A percentile compares a stretch with the other conserved stretches of the same genome.
Evolutionary conservation across 2,888 invertebrate genomes (phyloP).

Genomic region (Neocrepidodera transversa): DNA sequence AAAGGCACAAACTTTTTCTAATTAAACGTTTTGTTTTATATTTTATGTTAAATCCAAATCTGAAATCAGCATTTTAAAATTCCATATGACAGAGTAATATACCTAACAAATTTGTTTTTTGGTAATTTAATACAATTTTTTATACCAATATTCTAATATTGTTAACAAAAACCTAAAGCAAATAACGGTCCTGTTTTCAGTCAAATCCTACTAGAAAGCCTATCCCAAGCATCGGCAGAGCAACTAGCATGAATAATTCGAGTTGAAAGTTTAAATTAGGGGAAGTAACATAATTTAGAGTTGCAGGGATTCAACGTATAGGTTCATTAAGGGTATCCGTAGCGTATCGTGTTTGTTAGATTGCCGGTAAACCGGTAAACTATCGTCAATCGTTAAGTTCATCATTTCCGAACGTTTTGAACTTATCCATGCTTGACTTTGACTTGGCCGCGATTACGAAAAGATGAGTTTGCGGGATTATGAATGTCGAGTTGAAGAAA

Average conservation of each 20-base stretch:
- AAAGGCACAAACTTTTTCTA: too few species aligned
- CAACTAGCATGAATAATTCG: slow-evolving; percentile 31
- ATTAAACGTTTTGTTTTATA: too few species aligned
- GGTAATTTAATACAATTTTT: too few species aligned
- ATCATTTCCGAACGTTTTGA: slow-evolving; percentile 31
- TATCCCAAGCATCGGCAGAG: slow-evolving; percentile 1
- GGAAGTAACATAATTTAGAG: slow-evolving; percentile 32
- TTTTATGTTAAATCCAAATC: too few species aligned
- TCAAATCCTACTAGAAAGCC: slow-evolving; percentile 15
- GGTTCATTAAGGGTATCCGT: slow-evolving; percentile 35
- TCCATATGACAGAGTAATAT: too few species aligned
- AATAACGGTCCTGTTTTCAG: too few species aligned
- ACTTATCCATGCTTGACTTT: slow-evolving; percentile 21
- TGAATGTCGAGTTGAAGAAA: not conserved
- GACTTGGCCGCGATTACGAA: not conserved
- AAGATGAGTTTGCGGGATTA: not conserved
- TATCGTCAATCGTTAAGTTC: slow-evolving; percentile 33
- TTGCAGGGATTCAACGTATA: slow-evolving; percentile 29
- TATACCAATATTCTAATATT: too few species aligned
- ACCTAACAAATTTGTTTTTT: too few species aligned
- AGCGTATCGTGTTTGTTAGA: slow-evolving; percentile 41
- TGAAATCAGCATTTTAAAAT: too few species aligned
- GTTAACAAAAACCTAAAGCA: too few species aligned
- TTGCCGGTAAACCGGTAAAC: slow-evolving; percentile 41
- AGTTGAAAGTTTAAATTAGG: slow-evolving; percentile 34